These are phyloP conservation scores for Vesta saturnalis DNA, from an alignment of 2,888 invertebrate genomes.

Conservation along the genomic window DNA sequence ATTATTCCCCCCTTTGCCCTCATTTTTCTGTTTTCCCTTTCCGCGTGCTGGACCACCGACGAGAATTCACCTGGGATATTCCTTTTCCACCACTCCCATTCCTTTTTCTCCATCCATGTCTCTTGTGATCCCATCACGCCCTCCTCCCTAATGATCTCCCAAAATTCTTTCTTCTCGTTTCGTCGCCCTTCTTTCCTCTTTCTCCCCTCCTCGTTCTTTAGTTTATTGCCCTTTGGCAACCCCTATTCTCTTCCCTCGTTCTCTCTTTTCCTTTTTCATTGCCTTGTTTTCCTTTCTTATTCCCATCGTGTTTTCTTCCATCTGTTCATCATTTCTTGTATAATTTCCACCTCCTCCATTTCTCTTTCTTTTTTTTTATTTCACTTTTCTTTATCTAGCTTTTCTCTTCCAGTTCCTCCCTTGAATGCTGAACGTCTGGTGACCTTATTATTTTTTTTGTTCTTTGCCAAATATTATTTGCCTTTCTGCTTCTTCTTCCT, in stretches of 20 bases:
- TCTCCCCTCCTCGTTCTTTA: neutral
- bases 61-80: too few relatives aligned
- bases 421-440: too few relatives aligned
- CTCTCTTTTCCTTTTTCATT: neutral
- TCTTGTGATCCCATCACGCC: too few relatives aligned
- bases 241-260: neutral
- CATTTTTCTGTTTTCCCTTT: too few relatives aligned
- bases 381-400: neutral
- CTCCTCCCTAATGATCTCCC: too few relatives aligned
- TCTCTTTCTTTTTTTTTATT: neutral
- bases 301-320: neutral
- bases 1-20: too few relatives aligned
- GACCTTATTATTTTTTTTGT: too few relatives aligned
- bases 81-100: too few relatives aligned
- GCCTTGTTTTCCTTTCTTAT: neutral
- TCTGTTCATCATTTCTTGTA: neutral
- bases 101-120: too few relatives aligned
- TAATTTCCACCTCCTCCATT: neutral
- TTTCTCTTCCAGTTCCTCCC: neutral
- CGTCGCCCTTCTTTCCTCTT: neutral
- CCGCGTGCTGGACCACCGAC: too few relatives aligned
- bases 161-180: neutral
- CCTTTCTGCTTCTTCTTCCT: too few relatives aligned
- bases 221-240: neutral
- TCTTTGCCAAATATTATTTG: too few relatives aligned